phyloP scores from a whole-genome alignment of 2,113 vertebrate genomes.

The Sebastes fasciatus region DNA sequence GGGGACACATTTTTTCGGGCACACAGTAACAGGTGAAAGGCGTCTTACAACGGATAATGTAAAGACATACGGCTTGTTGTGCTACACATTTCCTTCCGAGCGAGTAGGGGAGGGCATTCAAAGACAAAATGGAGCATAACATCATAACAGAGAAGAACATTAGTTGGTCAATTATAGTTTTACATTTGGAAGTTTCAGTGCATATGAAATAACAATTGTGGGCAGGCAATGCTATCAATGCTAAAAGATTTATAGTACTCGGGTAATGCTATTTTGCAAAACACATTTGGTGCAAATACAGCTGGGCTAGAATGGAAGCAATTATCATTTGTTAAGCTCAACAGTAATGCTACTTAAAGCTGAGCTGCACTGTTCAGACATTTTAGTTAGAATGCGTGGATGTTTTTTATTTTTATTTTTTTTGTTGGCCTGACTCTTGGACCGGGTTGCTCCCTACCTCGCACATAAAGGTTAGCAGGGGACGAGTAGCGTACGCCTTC shows the following conservation, averaged over 20 bases:
- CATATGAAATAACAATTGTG: conserved; percentile 74
- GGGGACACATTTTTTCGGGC: conserved; percentile 56
- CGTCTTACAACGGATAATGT: conserved; percentile 69
- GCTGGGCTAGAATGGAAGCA: conserved; percentile 65
- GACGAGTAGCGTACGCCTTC: conserved; percentile 98
- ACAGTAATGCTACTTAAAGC: conserved; percentile 68
- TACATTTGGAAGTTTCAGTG: conserved; percentile 76
- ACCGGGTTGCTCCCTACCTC: conserved; percentile 94
- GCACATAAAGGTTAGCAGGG: conserved; percentile 99
- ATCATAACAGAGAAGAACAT: conserved; percentile 80
- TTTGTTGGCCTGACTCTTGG: conserved; percentile 64
- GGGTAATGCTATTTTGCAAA: conserved; percentile 62
- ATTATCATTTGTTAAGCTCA: conserved; percentile 67
- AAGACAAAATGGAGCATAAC: conserved; percentile 81
- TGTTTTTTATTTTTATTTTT: conserved; percentile 34
- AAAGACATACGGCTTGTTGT: conserved; percentile 81
- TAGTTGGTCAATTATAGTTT: conserved; percentile 80
- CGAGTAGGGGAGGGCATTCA: conserved; percentile 79
- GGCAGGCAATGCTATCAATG: conserved; percentile 72
- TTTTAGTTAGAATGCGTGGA: conserved; percentile 52
- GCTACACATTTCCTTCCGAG: conserved; percentile 83
- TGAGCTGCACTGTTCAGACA: conserved; percentile 60
- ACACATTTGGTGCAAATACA: conserved; percentile 66
- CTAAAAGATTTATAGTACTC: conserved; percentile 66
- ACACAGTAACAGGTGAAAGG: conserved; percentile 71